These are phyloP conservation scores for Thera britannica DNA, from an alignment of 2,888 invertebrate genomes.

Conservation along the genomic window DNA sequence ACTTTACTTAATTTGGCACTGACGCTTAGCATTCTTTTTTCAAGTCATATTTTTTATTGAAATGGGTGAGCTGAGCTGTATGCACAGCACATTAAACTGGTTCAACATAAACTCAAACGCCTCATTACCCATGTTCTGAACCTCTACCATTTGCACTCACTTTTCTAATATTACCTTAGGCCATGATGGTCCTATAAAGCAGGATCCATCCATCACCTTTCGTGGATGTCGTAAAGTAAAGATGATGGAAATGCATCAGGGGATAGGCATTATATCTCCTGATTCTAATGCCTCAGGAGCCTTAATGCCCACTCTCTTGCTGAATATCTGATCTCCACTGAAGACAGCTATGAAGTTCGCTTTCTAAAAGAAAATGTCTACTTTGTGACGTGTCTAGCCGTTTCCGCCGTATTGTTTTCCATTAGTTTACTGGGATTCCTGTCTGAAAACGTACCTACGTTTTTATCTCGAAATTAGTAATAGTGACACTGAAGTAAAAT, in stretches of 20 bases:
- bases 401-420: constrained; percentile 34
- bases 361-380: constrained; percentile 45
- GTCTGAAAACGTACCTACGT: background rate
- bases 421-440: constrained; percentile 25
- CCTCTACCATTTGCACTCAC: constrained; percentile 42
- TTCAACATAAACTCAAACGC: constrained; percentile 61
- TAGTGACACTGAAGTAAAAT: too few relatives aligned
- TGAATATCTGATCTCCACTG: constrained; percentile 14
- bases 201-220: too few relatives aligned
- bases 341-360: constrained; percentile 19
- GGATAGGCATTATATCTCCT: too few relatives aligned
- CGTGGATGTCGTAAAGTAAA: too few relatives aligned
- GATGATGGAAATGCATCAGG: too few relatives aligned
- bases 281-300: too few relatives aligned
- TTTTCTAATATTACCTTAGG: background rate
- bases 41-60: constrained; percentile 2
- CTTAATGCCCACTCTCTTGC: too few relatives aligned
- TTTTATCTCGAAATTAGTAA: too few relatives aligned
- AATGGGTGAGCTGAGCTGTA: constrained; percentile 34
- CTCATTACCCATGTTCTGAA: constrained; percentile 60
- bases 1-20: background rate
- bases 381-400: constrained; percentile 35
- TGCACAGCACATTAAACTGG: constrained; percentile 64
- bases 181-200: too few relatives aligned
- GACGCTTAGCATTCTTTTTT: background rate